These are phyloP conservation scores for Blastomussa wellsi DNA, from an alignment of 92 coral and sea anemone genomes.

Conservation along the genomic window DNA sequence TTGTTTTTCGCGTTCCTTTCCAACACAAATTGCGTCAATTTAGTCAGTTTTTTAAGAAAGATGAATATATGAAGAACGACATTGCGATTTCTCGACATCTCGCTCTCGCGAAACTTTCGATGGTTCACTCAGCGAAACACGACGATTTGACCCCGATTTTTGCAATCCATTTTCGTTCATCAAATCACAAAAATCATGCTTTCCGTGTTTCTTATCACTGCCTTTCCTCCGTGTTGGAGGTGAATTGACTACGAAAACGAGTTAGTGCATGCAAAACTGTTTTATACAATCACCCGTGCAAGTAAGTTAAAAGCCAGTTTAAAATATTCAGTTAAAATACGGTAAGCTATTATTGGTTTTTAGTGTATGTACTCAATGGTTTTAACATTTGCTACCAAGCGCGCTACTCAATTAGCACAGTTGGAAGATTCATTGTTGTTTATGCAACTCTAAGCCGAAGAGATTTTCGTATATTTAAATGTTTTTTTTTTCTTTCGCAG, in stretches of 20 bases:
- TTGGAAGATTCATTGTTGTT: conserved; percentile 17
- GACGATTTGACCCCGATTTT: too few species aligned
- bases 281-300: conserved; percentile 5
- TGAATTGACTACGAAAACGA: conserved; percentile 9
- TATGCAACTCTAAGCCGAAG: conserved; percentile 20
- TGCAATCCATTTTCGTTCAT: too few species aligned
- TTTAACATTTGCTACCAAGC: background rate
- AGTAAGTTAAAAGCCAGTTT: background rate
- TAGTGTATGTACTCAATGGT: conserved; percentile 1
- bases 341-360: background rate
- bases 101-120: too few species aligned
- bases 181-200: too few species aligned
- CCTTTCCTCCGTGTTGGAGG: conserved; percentile 15
- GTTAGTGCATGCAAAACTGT: conserved; percentile 18
- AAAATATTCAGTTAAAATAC: background rate
- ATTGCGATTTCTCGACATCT: too few species aligned
- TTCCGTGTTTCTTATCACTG: conserved; percentile 12
- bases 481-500: background rate
- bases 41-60: conserved; percentile 23
- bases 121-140: too few species aligned
- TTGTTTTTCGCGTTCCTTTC: conserved; percentile 17
- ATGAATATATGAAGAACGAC: background rate
- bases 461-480: conserved; percentile 17
- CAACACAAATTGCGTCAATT: conserved; percentile 20
- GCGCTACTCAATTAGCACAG: conserved; percentile 29